Evolutionary conservation across 2,797 vertebrate genomes (phyloP).

Genomic region (Phaenicophaeus curvirostris): DNA sequence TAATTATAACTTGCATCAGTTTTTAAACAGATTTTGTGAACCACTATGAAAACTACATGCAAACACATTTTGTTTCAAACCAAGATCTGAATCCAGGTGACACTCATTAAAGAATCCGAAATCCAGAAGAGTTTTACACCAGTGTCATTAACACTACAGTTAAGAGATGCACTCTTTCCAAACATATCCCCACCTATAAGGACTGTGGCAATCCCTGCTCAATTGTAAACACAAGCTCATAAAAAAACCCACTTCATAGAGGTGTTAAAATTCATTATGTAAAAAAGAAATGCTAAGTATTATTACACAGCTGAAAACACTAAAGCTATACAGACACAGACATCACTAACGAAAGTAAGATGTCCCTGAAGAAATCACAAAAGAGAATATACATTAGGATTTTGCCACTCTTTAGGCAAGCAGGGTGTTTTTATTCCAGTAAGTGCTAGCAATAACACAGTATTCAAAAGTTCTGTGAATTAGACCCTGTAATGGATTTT

Average conservation of each 20-base stretch:
- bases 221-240: not conserved
- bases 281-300: not conserved
- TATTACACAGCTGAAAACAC: not conserved
- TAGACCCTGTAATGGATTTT: slow-evolving; percentile 50
- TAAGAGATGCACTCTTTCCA: not conserved
- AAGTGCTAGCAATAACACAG: slow-evolving; percentile 15
- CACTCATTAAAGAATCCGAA: not conserved
- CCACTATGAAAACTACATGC: not conserved
- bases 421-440: slow-evolving; percentile 20
- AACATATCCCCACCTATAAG: not conserved
- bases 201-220: not conserved
- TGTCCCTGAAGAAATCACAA: not conserved
- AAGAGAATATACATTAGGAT: not conserved
- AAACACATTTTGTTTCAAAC: not conserved
- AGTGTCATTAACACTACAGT: not conserved
- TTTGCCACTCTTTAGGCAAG: not conserved
- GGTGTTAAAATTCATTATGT: not conserved
- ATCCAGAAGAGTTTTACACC: not conserved
- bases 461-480: slow-evolving; percentile 56
- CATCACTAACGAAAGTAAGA: not conserved
- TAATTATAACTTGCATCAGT: not conserved
- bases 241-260: not conserved
- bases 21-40: slow-evolving; percentile 1
- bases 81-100: not conserved
- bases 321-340: not conserved